Percentiles rank a stretch among this genome's conserved stretches.
Conservation (phyloP, 2,113 vertebrate species). For the Meles meles region DNA sequence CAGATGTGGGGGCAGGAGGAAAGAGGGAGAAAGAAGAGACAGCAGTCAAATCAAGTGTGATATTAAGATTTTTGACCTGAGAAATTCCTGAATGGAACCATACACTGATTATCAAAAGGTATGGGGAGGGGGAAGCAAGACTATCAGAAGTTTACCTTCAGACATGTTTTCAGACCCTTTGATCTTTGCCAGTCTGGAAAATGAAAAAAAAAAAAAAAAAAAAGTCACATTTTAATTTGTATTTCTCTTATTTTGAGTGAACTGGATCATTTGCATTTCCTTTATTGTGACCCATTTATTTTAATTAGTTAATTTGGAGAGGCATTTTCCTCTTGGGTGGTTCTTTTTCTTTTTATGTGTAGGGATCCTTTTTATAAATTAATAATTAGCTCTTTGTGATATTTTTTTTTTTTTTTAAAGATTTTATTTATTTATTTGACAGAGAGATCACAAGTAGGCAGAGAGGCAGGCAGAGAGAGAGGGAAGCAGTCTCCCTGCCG, state of each 20-base stretch:
- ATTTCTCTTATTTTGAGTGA: neutral
- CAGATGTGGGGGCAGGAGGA: neutral
- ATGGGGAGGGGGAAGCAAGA: neutral
- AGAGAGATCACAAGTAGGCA: no score
- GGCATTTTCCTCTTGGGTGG: neutral
- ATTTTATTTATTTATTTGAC: no score
- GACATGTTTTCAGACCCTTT: neutral
- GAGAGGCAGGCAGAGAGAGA: no score
- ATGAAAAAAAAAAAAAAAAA: neutral
- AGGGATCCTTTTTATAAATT: neutral
- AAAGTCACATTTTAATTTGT: neutral
- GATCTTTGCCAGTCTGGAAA: neutral
- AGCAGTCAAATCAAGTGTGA: neutral
- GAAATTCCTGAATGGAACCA: neutral
- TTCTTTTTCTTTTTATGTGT: slow-evolving; percentile 24
- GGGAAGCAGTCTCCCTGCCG: no score
- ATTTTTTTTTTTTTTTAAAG: no score
- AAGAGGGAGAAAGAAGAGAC: neutral
- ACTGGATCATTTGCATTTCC: neutral
- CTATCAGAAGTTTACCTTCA: neutral
- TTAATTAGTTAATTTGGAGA: slow-evolving; percentile 12
- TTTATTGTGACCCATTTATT: neutral
- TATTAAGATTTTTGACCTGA: neutral
- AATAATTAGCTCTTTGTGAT: neutral
- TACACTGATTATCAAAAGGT: neutral